Percentiles rank a stretch among this genome's conserved stretches.
Conservation (phyloP, 2,113 vertebrate species). For the Amblyornis subalaris region DNA sequence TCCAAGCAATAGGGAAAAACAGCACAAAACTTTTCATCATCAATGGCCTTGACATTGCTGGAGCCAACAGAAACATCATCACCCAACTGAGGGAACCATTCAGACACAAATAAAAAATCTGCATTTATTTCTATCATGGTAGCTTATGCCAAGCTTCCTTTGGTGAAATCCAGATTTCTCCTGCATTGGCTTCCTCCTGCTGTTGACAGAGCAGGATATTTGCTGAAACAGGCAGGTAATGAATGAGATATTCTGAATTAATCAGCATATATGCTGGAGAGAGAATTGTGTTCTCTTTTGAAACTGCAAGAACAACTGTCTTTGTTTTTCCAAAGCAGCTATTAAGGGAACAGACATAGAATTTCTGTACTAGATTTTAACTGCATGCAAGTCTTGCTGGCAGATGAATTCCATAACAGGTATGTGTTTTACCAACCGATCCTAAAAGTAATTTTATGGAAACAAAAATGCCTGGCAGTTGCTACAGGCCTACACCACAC, state of each 20-base stretch:
- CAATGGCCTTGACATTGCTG: slow-evolving; percentile 42
- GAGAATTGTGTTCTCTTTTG: neutral
- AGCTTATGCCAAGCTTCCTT: slow-evolving; percentile 26
- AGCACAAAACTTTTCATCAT: slow-evolving; percentile 47
- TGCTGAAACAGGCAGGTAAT: neutral
- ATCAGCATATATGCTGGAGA: neutral
- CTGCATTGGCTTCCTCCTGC: neutral
- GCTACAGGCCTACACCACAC: neutral
- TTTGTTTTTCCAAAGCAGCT: neutral
- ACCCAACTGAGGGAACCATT: neutral
- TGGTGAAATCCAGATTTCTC: slow-evolving; percentile 1
- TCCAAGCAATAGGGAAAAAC: slow-evolving; percentile 47
- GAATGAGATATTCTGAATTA: neutral
- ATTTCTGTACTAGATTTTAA: neutral
- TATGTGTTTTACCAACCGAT: rapidly evolving
- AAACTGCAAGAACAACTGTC: neutral
- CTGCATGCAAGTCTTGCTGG: neutral
- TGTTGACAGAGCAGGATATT: slow-evolving; percentile 47
- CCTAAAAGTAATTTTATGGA: neutral
- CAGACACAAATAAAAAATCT: slow-evolving; percentile 3
- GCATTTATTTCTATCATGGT: neutral
- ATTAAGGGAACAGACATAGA: neutral
- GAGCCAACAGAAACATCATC: slow-evolving; percentile 36
- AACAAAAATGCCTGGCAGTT: neutral
- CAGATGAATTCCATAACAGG: neutral